A percentile compares a stretch with the other conserved stretches of the same genome.
Evolutionary conservation across 2,888 invertebrate species (phyloP).

Genomic region (Athrips mouffetella): DNA sequence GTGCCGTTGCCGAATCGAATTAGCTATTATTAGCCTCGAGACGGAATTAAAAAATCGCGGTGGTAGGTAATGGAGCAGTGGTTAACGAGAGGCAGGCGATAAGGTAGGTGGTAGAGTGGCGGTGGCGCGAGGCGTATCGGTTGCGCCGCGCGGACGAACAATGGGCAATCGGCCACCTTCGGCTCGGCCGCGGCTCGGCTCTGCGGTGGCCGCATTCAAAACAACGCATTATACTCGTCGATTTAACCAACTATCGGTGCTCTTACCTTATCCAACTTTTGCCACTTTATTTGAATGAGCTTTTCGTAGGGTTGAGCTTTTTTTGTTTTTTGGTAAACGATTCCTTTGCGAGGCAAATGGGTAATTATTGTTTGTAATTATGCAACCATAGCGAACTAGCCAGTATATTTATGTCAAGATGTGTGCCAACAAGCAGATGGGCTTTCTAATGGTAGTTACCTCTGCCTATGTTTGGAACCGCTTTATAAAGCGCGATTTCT

Average conservation of each 20-base stretch:
- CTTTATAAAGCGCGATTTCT: too few relatives aligned
- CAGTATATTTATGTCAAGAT: too few relatives aligned
- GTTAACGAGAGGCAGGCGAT: conserved; percentile 70
- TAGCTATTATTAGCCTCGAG: conserved; percentile 29
- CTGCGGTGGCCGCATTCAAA: conserved; percentile 24
- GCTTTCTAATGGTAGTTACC: too few relatives aligned
- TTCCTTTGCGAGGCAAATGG: too few relatives aligned
- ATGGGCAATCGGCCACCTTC: conserved; percentile 67
- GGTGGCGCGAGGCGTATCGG: conserved; percentile 70
- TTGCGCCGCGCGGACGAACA: conserved; percentile 64
- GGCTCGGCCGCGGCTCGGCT: conserved; percentile 31
- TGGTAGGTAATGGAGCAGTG: conserved; percentile 59
- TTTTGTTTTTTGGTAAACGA: too few relatives aligned
- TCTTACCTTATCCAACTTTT: background rate
- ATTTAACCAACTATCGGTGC: conserved; percentile 13
- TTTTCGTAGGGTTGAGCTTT: background rate
- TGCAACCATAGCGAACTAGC: too few relatives aligned
- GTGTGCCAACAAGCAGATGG: too few relatives aligned
- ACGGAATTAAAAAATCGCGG: conserved; percentile 51
- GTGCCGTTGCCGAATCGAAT: conserved; percentile 7
- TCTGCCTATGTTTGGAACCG: too few relatives aligned
- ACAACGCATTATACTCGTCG: conserved; percentile 16
- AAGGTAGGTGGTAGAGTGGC: conserved; percentile 66
- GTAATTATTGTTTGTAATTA: too few relatives aligned
- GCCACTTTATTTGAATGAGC: background rate